A percentile compares a stretch with the other conserved stretches of the same genome.
These are phyloP conservation scores for Phoenoteleia sp. DNA, from an alignment of 2,888 invertebrate species.

Conservation along the genomic window DNA sequence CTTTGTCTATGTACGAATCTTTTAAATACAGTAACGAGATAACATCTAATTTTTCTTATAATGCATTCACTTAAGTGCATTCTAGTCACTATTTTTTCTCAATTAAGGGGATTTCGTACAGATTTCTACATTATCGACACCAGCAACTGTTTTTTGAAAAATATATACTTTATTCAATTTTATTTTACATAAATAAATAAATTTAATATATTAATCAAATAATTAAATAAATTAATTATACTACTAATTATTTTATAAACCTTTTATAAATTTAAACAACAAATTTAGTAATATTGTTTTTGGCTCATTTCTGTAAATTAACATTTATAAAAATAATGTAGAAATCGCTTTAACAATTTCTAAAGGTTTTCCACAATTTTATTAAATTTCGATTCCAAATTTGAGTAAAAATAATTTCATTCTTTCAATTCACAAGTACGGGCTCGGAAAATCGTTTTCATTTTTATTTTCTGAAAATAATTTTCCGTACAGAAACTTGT, in stretches of 20 bases:
- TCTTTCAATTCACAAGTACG: neutral
- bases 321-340: neutral
- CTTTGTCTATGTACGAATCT: conserved; percentile 54
- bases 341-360: neutral
- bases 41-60: conserved; percentile 54
- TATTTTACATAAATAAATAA: too few relatives aligned
- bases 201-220: too few relatives aligned
- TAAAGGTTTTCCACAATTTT: conserved; percentile 11
- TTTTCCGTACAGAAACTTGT: too few relatives aligned
- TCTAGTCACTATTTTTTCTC: conserved; percentile 30
- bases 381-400: conserved; percentile 41
- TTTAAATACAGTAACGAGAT: conserved; percentile 55
- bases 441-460: neutral
- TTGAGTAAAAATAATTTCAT: neutral
- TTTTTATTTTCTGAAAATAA: too few relatives aligned
- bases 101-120: neutral
- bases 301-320: too few relatives aligned
- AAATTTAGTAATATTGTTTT: too few relatives aligned
- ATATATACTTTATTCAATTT: too few relatives aligned
- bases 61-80: conserved; percentile 49
- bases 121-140: conserved; percentile 45
- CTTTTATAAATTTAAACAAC: too few relatives aligned
- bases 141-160: too few relatives aligned
- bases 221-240: neutral
- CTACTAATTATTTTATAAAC: too few relatives aligned